A percentile compares a stretch with the other conserved stretches of the same genome.
Evolutionary conservation across 2,797 vertebrate genomes (phyloP).

Genomic region (Sandelia bainsii): DNA sequence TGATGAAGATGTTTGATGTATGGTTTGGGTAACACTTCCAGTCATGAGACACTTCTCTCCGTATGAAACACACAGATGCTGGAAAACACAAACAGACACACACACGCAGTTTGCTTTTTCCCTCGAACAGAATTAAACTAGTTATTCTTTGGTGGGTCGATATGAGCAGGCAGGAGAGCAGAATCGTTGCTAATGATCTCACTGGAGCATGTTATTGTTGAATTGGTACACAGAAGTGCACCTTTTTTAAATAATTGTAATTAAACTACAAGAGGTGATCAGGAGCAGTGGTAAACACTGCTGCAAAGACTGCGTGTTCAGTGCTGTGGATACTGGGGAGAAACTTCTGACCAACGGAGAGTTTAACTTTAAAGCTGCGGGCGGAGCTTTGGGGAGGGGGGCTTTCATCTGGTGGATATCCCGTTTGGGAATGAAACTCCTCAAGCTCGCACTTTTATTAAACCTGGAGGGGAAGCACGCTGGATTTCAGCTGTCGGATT

Average conservation of each 20-base stretch:
- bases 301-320: not conserved
- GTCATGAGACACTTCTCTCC: not conserved
- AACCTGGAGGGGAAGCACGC: constrained; percentile 30
- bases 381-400: not conserved
- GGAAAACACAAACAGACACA: not conserved
- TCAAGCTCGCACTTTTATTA: constrained; percentile 33
- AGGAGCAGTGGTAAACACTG: constrained; percentile 1
- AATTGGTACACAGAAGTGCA: constrained; percentile 14
- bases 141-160: constrained; percentile 44
- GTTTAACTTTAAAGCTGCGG: constrained; percentile 18
- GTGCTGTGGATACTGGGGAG: not conserved
- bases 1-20: constrained; percentile 41
- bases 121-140: constrained; percentile 17
- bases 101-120: constrained; percentile 8
- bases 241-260: constrained; percentile 17
- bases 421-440: constrained; percentile 36
- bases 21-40: not conserved
- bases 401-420: constrained; percentile 25
- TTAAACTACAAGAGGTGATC: constrained; percentile 1
- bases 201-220: constrained; percentile 40
- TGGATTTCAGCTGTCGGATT: constrained; percentile 19
- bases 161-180: constrained; percentile 33
- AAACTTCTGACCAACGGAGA: constrained; percentile 4
- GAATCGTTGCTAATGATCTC: constrained; percentile 37
- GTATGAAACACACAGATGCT: not conserved